phyloP scores from a whole-genome alignment of 2,797 vertebrate genomes.

The Siniperca obscura region DNA sequence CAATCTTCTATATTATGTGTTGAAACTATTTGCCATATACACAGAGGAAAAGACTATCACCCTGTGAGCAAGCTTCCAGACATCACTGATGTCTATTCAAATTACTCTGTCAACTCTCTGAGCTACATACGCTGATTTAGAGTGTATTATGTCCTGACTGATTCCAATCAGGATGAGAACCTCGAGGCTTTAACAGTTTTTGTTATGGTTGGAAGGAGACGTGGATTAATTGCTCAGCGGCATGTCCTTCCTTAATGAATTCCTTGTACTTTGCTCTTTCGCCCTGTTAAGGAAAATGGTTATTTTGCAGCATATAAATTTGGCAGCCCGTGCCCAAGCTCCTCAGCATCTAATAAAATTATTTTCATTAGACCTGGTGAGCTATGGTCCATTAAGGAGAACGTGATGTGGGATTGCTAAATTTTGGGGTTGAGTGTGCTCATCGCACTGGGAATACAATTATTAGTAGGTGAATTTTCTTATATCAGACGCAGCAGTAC shows the following conservation, averaged over 20 bases:
- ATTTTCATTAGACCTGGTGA: constrained; percentile 65
- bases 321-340: constrained; percentile 55
- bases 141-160: constrained; percentile 13
- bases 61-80: not conserved
- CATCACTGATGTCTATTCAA: constrained; percentile 20
- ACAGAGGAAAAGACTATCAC: not conserved
- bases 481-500: not conserved
- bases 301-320: constrained; percentile 66
- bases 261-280: constrained; percentile 63
- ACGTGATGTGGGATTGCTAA: constrained; percentile 34
- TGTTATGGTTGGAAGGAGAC: constrained; percentile 26
- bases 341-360: constrained; percentile 59
- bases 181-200: constrained; percentile 25
- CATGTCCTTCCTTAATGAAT: constrained; percentile 67
- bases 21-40: not conserved
- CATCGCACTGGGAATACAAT: constrained; percentile 7
- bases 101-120: constrained; percentile 32
- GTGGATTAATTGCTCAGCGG: constrained; percentile 48
- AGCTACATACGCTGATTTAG: constrained; percentile 8
- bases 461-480: constrained; percentile 5
- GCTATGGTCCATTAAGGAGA: constrained; percentile 55
- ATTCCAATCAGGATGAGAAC: constrained; percentile 48
- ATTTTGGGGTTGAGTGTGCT: constrained; percentile 27
- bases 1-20: not conserved
- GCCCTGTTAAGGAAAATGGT: constrained; percentile 64